Percentiles rank a stretch among this genome's conserved stretches.
These are phyloP conservation scores for Enteromius thamalakanensis DNA, from an alignment of 2,797 vertebrate species.

Conservation along the genomic window DNA sequence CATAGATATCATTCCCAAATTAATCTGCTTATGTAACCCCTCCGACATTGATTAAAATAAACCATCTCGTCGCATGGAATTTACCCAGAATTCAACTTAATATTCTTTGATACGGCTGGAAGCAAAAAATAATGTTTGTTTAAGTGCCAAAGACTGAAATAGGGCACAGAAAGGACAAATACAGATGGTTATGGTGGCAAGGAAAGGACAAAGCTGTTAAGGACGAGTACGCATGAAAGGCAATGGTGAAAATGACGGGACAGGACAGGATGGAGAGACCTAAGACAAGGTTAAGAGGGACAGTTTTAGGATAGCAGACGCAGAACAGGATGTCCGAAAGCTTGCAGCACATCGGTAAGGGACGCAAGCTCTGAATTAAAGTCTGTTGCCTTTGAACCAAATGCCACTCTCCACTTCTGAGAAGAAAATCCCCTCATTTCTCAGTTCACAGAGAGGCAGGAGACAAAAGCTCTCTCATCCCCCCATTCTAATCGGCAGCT, in stretches of 20 bases:
- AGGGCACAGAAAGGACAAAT: slow-evolving; percentile 2
- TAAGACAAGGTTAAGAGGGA: not conserved
- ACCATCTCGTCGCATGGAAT: not conserved
- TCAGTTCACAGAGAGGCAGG: slow-evolving; percentile 62
- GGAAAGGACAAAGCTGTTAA: slow-evolving; percentile 15
- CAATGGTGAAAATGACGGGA: not conserved
- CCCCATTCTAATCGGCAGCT: slow-evolving; percentile 70
- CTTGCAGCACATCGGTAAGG: slow-evolving; percentile 7
- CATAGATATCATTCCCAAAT: slow-evolving; percentile 33
- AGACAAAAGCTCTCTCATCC: slow-evolving; percentile 59
- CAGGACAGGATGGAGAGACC: not conserved
- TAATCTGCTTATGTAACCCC: slow-evolving; percentile 35
- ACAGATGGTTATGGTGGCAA: not conserved
- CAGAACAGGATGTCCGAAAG: slow-evolving; percentile 22
- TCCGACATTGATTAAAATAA: slow-evolving; percentile 39
- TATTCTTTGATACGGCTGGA: slow-evolving; percentile 1
- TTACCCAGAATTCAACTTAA: slow-evolving; percentile 31
- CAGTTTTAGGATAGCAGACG: slow-evolving; percentile 4
- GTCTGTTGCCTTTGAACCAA: slow-evolving; percentile 53
- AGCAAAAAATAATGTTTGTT: slow-evolving; percentile 11
- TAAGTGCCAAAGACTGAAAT: not conserved
- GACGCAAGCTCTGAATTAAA: slow-evolving; percentile 7
- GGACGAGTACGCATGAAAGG: not conserved
- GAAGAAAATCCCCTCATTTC: slow-evolving; percentile 74
- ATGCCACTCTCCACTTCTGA: slow-evolving; percentile 66